Evolutionary conservation across 2,888 invertebrate genomes (phyloP).

Genomic region (Orchestes rusci): DNA sequence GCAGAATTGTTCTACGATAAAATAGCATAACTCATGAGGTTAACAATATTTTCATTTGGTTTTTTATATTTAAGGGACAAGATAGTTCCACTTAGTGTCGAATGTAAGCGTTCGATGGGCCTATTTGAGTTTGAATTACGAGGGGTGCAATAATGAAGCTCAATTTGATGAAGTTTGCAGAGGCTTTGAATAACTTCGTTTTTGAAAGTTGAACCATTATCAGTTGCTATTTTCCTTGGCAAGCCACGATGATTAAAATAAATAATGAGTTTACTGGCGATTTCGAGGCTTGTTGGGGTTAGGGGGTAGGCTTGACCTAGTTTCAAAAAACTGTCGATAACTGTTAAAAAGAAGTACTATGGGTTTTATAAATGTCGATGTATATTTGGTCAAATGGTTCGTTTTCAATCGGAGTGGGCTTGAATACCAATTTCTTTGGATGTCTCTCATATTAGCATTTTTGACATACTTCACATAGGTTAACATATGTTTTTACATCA

Average conservation of each 20-base stretch:
- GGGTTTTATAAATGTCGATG: too few species aligned
- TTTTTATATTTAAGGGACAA: conserved; percentile 3
- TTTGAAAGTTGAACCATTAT: conserved; percentile 3
- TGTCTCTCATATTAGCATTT: conserved; percentile 7
- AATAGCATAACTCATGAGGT: conserved; percentile 8
- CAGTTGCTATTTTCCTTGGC: background rate
- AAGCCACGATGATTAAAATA: conserved; percentile 2
- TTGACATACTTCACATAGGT: conserved; percentile 7
- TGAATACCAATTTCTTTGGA: too few species aligned
- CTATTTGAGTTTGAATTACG: background rate
- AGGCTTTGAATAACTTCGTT: conserved; percentile 3
- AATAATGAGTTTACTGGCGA: conserved; percentile 1
- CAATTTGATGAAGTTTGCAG: conserved; percentile 2
- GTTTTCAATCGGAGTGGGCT: too few species aligned
- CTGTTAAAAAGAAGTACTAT: too few species aligned
- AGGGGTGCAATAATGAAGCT: conserved; percentile 6
- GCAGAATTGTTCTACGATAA: conserved; percentile 6
- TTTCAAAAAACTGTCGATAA: background rate
- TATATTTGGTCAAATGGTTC: too few species aligned
- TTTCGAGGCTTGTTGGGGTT: too few species aligned
- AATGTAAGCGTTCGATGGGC: conserved; percentile 1
- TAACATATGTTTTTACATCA: too few species aligned
- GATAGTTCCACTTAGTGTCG: conserved; percentile 3
- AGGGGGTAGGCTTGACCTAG: conserved; percentile 2
- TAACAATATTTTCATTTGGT: background rate